Percentiles rank a stretch among this genome's conserved stretches.
Conservation (phyloP, 1,140 invertebrate genomes). For the Solenopsis fugax region DNA sequence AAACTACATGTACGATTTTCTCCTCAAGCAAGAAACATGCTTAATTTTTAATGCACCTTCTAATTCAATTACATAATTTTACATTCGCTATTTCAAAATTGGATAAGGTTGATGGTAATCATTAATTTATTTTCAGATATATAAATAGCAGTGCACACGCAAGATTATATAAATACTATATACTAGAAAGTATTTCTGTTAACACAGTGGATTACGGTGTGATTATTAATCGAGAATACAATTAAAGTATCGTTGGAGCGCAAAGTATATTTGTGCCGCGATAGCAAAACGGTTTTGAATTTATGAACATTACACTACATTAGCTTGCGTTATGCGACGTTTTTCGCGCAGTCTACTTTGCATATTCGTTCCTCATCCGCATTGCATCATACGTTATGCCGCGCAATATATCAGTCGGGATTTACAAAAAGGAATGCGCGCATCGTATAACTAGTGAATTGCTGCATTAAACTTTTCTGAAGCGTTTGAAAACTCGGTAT, state of each 20-base stretch:
- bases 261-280: conserved; percentile 2
- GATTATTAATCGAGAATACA: not conserved
- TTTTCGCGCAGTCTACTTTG: not conserved
- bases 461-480: not conserved
- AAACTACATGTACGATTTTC: not conserved
- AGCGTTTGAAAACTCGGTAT: not conserved
- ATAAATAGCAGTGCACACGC: not conserved
- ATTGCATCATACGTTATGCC: not conserved
- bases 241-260: not conserved
- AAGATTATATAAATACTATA: not conserved
- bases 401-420: not conserved
- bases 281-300: not conserved
- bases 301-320: not conserved
- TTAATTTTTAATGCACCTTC: not conserved
- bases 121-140: not conserved
- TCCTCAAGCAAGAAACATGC: not conserved
- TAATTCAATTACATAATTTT: not conserved
- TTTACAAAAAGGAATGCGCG: not conserved
- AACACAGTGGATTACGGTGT: not conserved
- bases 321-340: not conserved
- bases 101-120: not conserved
- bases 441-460: not conserved
- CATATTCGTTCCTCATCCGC: not conserved
- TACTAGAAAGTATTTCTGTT: not conserved
- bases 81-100: not conserved